Evolutionary conservation across 1,140 invertebrate genomes (phyloP).

Genomic region (Antheraea pernyi): DNA sequence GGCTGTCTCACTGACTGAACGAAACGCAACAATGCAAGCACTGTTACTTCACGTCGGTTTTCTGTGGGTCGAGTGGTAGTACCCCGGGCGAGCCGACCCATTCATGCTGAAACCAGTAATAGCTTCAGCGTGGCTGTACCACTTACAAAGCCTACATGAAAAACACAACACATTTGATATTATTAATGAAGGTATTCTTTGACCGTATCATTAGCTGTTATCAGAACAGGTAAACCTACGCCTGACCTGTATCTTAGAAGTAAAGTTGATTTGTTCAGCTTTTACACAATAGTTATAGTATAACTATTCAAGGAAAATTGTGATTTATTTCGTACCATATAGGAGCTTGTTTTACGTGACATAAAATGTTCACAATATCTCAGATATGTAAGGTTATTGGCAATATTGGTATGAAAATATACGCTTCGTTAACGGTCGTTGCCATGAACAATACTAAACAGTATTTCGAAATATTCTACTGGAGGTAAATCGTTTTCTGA

Average conservation of each 20-base stretch:
- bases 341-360: not conserved
- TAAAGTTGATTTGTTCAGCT: conserved; percentile 1
- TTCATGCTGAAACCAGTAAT: too few species aligned
- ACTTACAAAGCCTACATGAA: too few species aligned
- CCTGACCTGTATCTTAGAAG: not conserved
- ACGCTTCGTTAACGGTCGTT: not conserved
- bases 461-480: not conserved
- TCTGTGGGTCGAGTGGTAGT: too few species aligned
- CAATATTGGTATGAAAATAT: not conserved
- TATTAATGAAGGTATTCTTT: not conserved
- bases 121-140: too few species aligned
- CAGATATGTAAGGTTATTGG: not conserved
- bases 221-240: not conserved
- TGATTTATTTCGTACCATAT: not conserved
- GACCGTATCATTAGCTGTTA: not conserved
- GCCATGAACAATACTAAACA: not conserved
- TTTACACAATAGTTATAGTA: not conserved
- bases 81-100: too few species aligned
- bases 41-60: too few species aligned
- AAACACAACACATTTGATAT: too few species aligned
- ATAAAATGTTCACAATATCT: not conserved
- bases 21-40: too few species aligned
- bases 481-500: not conserved
- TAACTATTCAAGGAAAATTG: not conserved
- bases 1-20: too few species aligned